A percentile compares a stretch with the other conserved stretches of the same genome.
Evolutionary conservation across 2,888 invertebrate species (phyloP).

Genomic region (Tupiocoris notatus): DNA sequence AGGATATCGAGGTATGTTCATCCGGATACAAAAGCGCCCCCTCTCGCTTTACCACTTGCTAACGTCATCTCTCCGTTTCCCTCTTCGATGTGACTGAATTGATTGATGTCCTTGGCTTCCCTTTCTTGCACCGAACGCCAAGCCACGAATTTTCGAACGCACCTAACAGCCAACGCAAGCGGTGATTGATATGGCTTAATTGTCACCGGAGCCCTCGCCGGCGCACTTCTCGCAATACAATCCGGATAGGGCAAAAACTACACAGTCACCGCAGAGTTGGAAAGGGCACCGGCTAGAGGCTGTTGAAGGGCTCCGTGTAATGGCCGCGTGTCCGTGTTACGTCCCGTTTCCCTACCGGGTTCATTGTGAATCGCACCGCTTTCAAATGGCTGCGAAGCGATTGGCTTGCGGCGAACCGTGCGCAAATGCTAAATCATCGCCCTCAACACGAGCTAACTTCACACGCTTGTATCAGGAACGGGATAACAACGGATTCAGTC

Average conservation of each 20-base stretch:
- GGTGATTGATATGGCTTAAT: conserved; percentile 45
- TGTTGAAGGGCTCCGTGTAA: too few relatives aligned
- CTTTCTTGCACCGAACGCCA: background rate
- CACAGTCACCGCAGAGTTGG: background rate
- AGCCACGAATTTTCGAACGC: background rate
- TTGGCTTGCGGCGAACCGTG: too few relatives aligned
- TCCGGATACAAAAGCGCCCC: background rate
- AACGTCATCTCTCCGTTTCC: background rate
- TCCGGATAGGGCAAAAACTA: background rate
- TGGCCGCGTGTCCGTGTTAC: background rate
- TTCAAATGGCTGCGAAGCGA: background rate
- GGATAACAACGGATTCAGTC: background rate
- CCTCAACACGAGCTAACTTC: background rate
- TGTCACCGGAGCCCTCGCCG: conserved; percentile 30
- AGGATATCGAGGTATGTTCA: background rate
- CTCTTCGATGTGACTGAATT: conserved; percentile 29
- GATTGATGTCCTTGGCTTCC: conserved; percentile 38
- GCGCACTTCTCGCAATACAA: background rate
- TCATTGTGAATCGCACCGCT: background rate
- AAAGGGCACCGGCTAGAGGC: too few relatives aligned
- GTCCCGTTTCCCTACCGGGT: background rate
- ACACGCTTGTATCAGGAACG: background rate
- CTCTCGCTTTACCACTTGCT: conserved; percentile 22
- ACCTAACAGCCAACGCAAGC: too few relatives aligned
- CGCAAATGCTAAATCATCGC: background rate